phyloP scores from a whole-genome alignment of 2,113 vertebrate species.

The Cebus imitator region DNA sequence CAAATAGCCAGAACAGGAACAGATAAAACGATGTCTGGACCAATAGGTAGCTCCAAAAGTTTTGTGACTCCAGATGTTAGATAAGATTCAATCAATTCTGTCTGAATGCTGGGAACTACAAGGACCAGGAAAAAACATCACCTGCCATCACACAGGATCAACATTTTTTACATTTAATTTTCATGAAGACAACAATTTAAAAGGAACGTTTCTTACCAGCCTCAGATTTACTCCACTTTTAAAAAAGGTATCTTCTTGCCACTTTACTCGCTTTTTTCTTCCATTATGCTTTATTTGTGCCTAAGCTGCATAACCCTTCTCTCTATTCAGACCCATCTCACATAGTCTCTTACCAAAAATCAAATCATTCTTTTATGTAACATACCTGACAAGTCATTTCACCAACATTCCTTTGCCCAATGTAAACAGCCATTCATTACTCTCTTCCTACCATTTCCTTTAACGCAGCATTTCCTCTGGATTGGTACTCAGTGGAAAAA shows the following conservation, averaged over 20 bases:
- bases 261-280: not conserved
- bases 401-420: not conserved
- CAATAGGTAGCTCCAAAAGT: not conserved
- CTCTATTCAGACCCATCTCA: not conserved
- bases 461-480: not conserved
- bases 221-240: not conserved
- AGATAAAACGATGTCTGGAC: not conserved
- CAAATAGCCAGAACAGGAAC: not conserved
- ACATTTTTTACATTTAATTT: not conserved
- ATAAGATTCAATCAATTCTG: not conserved
- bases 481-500: not conserved
- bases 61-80: not conserved
- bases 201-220: not conserved
- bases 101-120: not conserved
- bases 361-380: not conserved
- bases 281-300: not conserved
- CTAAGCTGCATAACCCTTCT: not conserved
- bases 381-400: not conserved
- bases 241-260: conserved; percentile 1
- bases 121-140: not conserved
- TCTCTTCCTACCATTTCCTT: not conserved
- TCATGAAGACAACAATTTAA: conserved; percentile 8
- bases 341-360: conserved; percentile 35
- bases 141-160: not conserved
- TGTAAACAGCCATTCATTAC: not conserved